phyloP scores from a whole-genome alignment of 35 echinoderm and acorn worm genomes.

The Nesometra sesokonis region DNA sequence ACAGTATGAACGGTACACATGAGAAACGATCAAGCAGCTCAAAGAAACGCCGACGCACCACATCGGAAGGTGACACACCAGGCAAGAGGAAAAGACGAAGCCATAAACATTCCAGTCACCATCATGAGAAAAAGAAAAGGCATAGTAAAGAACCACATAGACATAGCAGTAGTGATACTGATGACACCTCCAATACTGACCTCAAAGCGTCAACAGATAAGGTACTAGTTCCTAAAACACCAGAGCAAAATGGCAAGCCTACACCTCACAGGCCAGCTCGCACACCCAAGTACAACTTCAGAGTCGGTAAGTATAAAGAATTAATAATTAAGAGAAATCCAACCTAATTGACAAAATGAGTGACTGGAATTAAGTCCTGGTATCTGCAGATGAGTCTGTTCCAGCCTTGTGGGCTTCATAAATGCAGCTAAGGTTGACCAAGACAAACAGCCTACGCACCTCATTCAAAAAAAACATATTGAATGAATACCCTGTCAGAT shows the following conservation, averaged over 20 bases:
- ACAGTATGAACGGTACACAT: not conserved
- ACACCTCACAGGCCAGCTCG: constrained; percentile 10
- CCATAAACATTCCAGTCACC: not conserved
- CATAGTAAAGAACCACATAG: constrained; percentile 16
- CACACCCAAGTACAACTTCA: constrained; percentile 40
- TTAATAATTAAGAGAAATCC: too few species aligned
- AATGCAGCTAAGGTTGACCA: too few species aligned
- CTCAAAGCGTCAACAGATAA: constrained; percentile 11
- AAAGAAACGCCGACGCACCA: not conserved
- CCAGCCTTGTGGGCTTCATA: too few species aligned
- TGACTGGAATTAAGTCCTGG: too few species aligned
- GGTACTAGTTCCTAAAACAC: not conserved
- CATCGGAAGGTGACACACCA: not conserved
- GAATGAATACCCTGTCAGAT: too few species aligned
- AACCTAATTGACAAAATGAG: too few species aligned
- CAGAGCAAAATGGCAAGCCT: constrained; percentile 8
- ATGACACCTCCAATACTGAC: constrained; percentile 57
- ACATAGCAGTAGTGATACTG: constrained; percentile 85
- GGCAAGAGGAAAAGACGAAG: not conserved
- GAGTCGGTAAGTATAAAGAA: constrained; percentile 44
- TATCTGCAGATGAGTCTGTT: too few species aligned
- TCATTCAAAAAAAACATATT: too few species aligned
- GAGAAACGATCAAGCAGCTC: not conserved
- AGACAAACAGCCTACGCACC: too few species aligned
- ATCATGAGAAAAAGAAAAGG: not conserved